Evolutionary conservation across 2,888 invertebrate species (phyloP).

Genomic region (Labia minor): DNA sequence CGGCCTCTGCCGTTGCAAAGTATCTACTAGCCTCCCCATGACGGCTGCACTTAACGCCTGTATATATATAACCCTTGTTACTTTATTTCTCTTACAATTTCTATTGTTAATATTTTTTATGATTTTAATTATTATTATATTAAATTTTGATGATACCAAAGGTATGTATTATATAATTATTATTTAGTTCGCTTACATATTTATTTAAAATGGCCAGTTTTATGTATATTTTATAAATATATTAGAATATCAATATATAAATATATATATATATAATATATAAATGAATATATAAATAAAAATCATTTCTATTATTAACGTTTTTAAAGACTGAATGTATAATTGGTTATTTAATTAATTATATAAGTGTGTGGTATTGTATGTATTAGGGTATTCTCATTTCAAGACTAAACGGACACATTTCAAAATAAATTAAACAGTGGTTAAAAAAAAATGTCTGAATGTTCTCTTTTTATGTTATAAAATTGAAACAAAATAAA

Average conservation of each 20-base stretch:
- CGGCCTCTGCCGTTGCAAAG: constrained; percentile 41
- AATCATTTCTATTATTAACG: neutral
- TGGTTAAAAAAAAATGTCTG: no score
- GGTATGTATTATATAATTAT: neutral
- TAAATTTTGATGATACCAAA: constrained; percentile 8
- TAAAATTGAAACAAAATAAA: no score
- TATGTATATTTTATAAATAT: neutral
- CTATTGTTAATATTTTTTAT: neutral
- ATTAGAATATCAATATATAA: neutral
- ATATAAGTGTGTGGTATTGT: no score
- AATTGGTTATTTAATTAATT: neutral
- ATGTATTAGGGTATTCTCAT: no score
- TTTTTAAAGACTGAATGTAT: constrained; percentile 13
- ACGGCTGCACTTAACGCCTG: neutral
- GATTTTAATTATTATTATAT: neutral
- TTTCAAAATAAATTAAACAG: no score
- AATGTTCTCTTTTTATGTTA: no score
- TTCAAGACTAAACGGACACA: no score
- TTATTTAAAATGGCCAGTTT: neutral
- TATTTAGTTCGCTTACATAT: constrained; percentile 1
- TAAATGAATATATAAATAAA: no score
- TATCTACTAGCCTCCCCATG: constrained; percentile 29
- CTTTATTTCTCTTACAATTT: neutral
- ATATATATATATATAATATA: neutral
- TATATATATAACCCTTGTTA: neutral